Percentiles rank a stretch among this genome's conserved stretches.
phyloP scores from a whole-genome alignment of 2,888 invertebrate species.

The Stramonita haemastoma region DNA sequence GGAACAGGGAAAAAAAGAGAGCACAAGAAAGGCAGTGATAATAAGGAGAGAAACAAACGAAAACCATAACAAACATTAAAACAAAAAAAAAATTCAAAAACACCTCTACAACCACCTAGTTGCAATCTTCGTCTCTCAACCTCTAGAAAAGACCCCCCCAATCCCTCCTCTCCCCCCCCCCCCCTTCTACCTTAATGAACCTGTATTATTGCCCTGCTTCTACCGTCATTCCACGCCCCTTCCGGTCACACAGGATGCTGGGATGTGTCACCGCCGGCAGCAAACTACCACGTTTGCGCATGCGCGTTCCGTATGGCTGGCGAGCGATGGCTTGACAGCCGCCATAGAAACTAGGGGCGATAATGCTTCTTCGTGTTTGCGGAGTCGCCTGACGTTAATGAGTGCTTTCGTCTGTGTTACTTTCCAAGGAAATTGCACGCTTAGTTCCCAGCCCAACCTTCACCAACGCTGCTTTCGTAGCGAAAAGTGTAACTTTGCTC shows the following conservation, averaged over 20 bases:
- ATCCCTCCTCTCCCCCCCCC: not conserved
- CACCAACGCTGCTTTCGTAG: not conserved
- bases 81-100: too few relatives aligned
- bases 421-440: not conserved
- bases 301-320: constrained; percentile 12
- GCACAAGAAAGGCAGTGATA: not conserved
- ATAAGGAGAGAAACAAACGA: not conserved
- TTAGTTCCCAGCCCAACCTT: not conserved
- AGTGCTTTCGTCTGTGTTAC: not conserved
- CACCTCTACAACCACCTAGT: not conserved
- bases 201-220: not conserved
- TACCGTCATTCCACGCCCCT: not conserved
- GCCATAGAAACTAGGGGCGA: not conserved
- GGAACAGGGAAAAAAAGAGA: not conserved
- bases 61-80: not conserved
- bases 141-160: not conserved
- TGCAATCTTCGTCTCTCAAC: not conserved
- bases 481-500: constrained; percentile 25
- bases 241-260: not conserved
- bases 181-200: not conserved
- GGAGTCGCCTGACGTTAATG: not conserved
- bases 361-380: not conserved
- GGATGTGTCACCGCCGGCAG: not conserved
- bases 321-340: not conserved
- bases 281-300: constrained; percentile 12